These are phyloP conservation scores for Amphiprion clarkii DNA, from an alignment of 2,797 vertebrate species.

Conservation along the genomic window DNA sequence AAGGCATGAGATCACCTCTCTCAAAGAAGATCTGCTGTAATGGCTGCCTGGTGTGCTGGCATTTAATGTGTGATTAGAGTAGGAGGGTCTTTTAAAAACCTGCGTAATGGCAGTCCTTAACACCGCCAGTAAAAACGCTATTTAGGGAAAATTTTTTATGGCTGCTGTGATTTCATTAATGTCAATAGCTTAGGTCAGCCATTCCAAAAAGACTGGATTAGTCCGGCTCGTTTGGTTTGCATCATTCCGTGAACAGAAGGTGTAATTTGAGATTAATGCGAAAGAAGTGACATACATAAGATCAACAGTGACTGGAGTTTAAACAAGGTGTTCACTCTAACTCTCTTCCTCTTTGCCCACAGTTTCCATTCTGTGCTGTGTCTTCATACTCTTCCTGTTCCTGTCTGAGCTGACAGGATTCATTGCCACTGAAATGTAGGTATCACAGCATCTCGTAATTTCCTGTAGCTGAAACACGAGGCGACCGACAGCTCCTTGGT, in stretches of 20 bases:
- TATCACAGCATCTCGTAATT: slow-evolving; percentile 64
- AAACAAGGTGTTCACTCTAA: slow-evolving; percentile 27
- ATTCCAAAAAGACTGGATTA: slow-evolving; percentile 27
- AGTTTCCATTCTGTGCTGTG: slow-evolving; percentile 99
- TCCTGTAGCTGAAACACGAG: slow-evolving; percentile 21
- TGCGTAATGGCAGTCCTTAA: slow-evolving; percentile 57
- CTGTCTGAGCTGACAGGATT: slow-evolving; percentile 98
- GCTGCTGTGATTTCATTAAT: slow-evolving; percentile 66
- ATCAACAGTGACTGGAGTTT: slow-evolving; percentile 16
- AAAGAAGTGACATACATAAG: slow-evolving; percentile 7
- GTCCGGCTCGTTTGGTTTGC: slow-evolving; percentile 44
- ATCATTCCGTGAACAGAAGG: slow-evolving; percentile 36
- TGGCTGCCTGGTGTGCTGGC: slow-evolving; percentile 61
- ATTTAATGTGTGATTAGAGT: slow-evolving; percentile 71
- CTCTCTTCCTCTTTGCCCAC: slow-evolving; percentile 77
- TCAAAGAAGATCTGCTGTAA: slow-evolving; percentile 66
- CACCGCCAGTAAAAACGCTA: slow-evolving; percentile 62
- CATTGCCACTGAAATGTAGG: slow-evolving; percentile 99
- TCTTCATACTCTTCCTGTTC: slow-evolving; percentile 99
- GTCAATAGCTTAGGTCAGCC: slow-evolving; percentile 64
- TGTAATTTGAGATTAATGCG: slow-evolving; percentile 32
- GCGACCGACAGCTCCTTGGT: slow-evolving; percentile 6
- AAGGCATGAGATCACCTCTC: slow-evolving; percentile 70
- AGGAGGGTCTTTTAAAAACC: slow-evolving; percentile 66
- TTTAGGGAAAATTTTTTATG: slow-evolving; percentile 52